Evolutionary conservation across 2,113 vertebrate species (phyloP).

Genomic region (Amphilophus citrinellus): DNA sequence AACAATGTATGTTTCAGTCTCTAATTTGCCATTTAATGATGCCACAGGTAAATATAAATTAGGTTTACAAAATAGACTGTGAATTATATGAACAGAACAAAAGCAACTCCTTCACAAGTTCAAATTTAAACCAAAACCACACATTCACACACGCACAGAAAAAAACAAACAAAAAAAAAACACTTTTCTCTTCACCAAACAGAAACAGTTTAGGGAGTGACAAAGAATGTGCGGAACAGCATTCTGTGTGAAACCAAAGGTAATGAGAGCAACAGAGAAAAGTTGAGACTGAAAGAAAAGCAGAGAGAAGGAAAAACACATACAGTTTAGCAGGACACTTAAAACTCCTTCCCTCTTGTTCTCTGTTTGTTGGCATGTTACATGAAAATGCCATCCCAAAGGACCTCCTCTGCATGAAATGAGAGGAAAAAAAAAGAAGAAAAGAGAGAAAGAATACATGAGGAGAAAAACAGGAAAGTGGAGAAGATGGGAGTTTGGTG

Average conservation of each 20-base stretch:
- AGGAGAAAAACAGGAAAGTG: conserved; percentile 3
- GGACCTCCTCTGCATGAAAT: conserved; percentile 39
- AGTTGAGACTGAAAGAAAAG: conserved; percentile 16
- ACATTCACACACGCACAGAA: not conserved
- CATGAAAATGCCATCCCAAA: conserved; percentile 48
- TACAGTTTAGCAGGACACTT: conserved; percentile 66
- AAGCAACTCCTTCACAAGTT: conserved; percentile 13
- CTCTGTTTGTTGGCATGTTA: conserved; percentile 47
- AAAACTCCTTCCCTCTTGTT: conserved; percentile 45
- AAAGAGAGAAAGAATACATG: conserved; percentile 21
- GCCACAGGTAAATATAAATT: not conserved
- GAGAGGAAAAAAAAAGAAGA: conserved; percentile 3
- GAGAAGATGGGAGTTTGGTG: conserved; percentile 15
- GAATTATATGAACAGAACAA: conserved; percentile 3
- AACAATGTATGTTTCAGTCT: not conserved
- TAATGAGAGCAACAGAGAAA: conserved; percentile 44
- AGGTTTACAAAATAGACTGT: not conserved
- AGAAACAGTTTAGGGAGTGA: conserved; percentile 21
- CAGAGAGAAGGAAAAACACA: conserved; percentile 22
- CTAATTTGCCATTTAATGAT: not conserved
- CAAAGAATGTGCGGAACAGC: conserved; percentile 23
- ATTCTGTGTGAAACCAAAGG: conserved; percentile 48
- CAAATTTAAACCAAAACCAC: conserved; percentile 35
- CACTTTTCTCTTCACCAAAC: not conserved
- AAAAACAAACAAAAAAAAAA: not conserved